A percentile compares a stretch with the other conserved stretches of the same genome.
Conservation (phyloP, 2,113 vertebrate genomes). For the Ageneiosus marmoratus region DNA sequence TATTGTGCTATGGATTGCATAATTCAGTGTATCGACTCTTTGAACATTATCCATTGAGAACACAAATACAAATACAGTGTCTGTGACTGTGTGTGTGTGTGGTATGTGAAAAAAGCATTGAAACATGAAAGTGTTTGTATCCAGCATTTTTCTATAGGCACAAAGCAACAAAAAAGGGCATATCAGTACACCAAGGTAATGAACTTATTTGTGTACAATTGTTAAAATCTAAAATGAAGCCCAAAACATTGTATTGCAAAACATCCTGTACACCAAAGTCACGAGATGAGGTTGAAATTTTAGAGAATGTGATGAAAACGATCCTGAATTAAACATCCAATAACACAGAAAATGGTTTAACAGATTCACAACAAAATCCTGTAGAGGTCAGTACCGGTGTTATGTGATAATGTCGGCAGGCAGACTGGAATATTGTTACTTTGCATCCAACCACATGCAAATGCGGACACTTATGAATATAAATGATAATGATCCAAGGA, state of each 20-base stretch:
- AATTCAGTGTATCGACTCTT: too few species aligned
- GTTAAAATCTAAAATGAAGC: not conserved
- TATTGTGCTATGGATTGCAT: too few species aligned
- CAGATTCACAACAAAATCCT: not conserved
- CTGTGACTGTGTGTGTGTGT: too few species aligned
- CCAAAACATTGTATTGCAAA: slow-evolving; percentile 30
- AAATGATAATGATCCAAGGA: too few species aligned
- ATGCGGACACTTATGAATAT: too few species aligned
- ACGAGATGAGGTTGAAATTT: too few species aligned
- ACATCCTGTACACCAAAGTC: slow-evolving; percentile 6
- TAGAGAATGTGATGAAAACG: not conserved
- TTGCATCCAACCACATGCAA: too few species aligned
- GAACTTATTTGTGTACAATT: slow-evolving; percentile 7
- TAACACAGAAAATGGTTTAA: not conserved
- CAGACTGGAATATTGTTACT: too few species aligned
- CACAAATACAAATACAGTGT: too few species aligned
- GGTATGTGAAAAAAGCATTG: too few species aligned
- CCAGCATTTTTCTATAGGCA: slow-evolving; percentile 26
- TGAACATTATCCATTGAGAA: too few species aligned
- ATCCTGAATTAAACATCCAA: not conserved
- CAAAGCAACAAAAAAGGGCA: slow-evolving; percentile 1
- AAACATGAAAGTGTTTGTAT: too few species aligned
- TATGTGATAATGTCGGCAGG: not conserved
- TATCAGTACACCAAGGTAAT: not conserved
- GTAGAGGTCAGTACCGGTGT: not conserved